phyloP scores from a whole-genome alignment of 2,797 vertebrate species.

The Tiaroga cobitis region DNA sequence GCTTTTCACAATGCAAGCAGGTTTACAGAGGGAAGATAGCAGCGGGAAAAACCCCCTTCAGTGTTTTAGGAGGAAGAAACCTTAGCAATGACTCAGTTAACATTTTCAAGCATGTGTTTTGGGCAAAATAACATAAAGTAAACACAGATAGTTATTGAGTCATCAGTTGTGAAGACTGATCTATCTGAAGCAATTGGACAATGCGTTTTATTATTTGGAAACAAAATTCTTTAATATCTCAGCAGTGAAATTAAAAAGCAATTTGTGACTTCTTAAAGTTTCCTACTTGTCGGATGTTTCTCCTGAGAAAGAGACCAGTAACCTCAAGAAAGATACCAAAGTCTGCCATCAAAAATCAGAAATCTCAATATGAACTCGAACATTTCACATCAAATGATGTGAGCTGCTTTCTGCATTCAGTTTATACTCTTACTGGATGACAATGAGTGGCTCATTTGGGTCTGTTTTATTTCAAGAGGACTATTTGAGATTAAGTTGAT shows the following conservation, averaged over 20 bases:
- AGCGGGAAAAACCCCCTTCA: accelerated
- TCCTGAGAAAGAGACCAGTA: neutral
- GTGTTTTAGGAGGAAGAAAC: neutral
- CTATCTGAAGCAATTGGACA: neutral
- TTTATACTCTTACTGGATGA: neutral
- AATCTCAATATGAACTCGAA: neutral
- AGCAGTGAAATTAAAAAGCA: neutral
- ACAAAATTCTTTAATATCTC: neutral
- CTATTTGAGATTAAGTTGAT: neutral
- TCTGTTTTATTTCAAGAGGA: neutral
- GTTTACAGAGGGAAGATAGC: neutral
- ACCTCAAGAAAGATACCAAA: neutral
- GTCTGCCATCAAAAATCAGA: neutral
- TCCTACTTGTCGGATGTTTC: neutral
- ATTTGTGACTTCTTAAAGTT: neutral
- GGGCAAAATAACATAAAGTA: neutral
- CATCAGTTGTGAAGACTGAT: neutral
- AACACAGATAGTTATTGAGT: neutral
- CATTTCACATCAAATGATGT: neutral
- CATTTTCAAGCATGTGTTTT: neutral
- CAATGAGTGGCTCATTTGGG: neutral
- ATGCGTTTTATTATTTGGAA: neutral
- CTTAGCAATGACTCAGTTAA: neutral
- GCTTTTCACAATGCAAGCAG: neutral
- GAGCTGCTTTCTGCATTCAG: neutral